These are phyloP conservation scores for Vidua chalybeata DNA, from an alignment of 2,113 vertebrate species.

Conservation along the genomic window DNA sequence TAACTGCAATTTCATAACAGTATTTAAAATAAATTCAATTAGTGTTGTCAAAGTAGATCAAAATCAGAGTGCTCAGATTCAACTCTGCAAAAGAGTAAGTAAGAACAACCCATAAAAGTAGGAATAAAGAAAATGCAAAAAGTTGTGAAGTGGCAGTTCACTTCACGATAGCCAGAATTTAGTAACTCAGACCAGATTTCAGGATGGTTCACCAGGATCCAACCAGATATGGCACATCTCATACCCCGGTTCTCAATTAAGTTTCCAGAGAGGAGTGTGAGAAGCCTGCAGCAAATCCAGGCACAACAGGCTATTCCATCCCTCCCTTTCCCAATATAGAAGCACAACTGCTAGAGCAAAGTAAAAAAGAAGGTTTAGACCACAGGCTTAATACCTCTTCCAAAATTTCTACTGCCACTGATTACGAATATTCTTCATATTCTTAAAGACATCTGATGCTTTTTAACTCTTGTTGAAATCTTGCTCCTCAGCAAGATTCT, in stretches of 20 bases:
- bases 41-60: background rate
- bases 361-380: slow-evolving; percentile 3
- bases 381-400: slow-evolving; percentile 10
- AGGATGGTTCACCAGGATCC: background rate
- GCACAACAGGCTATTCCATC: background rate
- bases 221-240: background rate
- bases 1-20: background rate
- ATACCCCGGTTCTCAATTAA: background rate
- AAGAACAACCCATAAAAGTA: background rate
- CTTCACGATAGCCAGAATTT: background rate
- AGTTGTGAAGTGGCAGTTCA: background rate
- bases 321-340: background rate
- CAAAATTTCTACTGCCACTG: slow-evolving; percentile 5
- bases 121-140: background rate
- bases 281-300: background rate
- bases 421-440: slow-evolving; percentile 24
- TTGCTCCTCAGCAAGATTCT: slow-evolving; percentile 39
- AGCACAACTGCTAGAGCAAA: background rate
- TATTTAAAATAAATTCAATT: background rate
- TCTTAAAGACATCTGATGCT: slow-evolving; percentile 45
- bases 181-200: background rate
- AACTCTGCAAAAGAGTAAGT: background rate
- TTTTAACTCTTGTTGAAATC: slow-evolving; percentile 52
- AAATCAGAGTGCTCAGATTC: background rate
- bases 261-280: background rate